Base-by-base conservation (phyloP, 2,113 vertebrate genomes). In the Saccopteryx bilineata region DNA sequence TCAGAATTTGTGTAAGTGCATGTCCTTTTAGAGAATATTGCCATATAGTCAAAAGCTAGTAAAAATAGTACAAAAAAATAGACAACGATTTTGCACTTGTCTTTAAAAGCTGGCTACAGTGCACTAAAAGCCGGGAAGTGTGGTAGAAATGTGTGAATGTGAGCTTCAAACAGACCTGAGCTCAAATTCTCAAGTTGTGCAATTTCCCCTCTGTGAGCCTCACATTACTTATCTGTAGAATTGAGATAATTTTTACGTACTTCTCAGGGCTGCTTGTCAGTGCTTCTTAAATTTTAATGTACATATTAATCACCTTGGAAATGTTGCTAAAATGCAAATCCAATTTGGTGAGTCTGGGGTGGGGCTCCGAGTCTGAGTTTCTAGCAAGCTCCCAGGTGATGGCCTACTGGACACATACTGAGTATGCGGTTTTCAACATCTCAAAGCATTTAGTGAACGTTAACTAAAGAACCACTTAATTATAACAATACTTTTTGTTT, bases 81-180 rank as follows among this genome's bases (percentile, higher is more conserved):
- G 91, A 78, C 86, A 87, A 93, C 33, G 18, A 58, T 80, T 96
- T 96, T 96, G 82, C 85, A 94, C 86, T 96, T 95, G 60, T 91
- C 87, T 96, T 96, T 91, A 83, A 91, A 97, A 96, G 66, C 91
- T 89, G 74, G 93, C 95, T 95, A 26, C 89, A 91, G 92, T 23
- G n/a, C 56, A 56, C 85, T 15, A 17, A 75, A 88, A 88, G 78
- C 89, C 93, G 50, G 65, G 17, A 93, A 76, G 78, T 72, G 86
- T 94, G 93, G 83, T 91, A 13, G 78, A 69, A 88, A 95, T 66
- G 88, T 95, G 92, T 92, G 94, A 97, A 72, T 2, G 56, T 66
- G 91, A 94, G 78, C 82, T 71, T 93, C 87, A 74, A 72, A 75
- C 83, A 96, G 96, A 95, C 86, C 90, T 93, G 81, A 82, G 66